These are phyloP conservation scores for Zaprionus taronus DNA, from an alignment of 1,140 invertebrate genomes.

Conservation along the genomic window DNA sequence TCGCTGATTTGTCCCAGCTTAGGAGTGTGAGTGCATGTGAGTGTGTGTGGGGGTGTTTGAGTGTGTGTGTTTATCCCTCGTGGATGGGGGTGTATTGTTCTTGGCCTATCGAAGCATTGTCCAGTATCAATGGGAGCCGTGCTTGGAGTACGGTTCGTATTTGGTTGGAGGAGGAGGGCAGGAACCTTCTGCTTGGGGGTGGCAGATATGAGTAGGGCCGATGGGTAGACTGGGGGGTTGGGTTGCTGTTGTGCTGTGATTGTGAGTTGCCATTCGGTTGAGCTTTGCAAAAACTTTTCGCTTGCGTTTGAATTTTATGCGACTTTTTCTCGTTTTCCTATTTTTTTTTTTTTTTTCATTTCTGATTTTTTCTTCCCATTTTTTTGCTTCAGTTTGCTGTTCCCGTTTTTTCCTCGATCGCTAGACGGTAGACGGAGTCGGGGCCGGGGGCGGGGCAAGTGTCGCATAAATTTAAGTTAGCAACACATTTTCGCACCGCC, in stretches of 20 bases:
- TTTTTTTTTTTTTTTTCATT: slow-evolving; percentile 26
- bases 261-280: slow-evolving; percentile 49
- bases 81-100: slow-evolving; percentile 49
- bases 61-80: slow-evolving; percentile 9
- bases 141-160: background rate
- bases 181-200: background rate
- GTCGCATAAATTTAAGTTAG: slow-evolving; percentile 82
- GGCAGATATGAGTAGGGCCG: background rate
- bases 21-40: slow-evolving; percentile 7
- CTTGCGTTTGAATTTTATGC: slow-evolving; percentile 79
- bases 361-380: slow-evolving; percentile 8
- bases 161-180: background rate
- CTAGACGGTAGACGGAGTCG: background rate
- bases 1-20: slow-evolving; percentile 52
- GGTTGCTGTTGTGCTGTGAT: background rate
- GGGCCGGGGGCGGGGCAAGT: slow-evolving; percentile 40
- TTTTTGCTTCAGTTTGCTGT: background rate
- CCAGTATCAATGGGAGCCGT: slow-evolving; percentile 13
- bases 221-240: background rate
- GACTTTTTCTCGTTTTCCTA: slow-evolving; percentile 52
- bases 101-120: slow-evolving; percentile 57
- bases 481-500: slow-evolving; percentile 73
- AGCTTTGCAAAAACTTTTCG: slow-evolving; percentile 75
- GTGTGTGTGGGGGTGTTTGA: slow-evolving; percentile 4
- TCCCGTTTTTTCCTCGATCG: background rate